Evolutionary conservation across 2,888 invertebrate genomes (phyloP).

Genomic region (Drosophila neotestacea): DNA sequence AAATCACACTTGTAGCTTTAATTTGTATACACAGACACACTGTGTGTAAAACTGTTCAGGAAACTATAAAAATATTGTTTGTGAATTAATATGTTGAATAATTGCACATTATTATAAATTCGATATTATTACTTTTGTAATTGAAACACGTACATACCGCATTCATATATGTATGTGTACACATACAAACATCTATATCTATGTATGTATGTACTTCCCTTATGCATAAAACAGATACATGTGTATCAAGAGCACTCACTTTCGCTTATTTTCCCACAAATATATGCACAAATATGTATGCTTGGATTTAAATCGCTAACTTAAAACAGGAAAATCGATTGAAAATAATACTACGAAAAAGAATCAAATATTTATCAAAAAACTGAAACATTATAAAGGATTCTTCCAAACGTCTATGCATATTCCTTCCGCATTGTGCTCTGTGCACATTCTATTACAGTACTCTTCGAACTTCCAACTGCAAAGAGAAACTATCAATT

Average conservation of each 20-base stretch:
- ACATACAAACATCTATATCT: constrained; percentile 5
- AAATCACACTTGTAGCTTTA: constrained; percentile 43
- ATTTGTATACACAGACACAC: constrained; percentile 3
- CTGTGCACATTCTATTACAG: constrained; percentile 3
- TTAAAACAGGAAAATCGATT: not conserved
- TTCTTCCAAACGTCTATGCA: not conserved
- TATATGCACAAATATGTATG: constrained; percentile 19
- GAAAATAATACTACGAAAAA: not conserved
- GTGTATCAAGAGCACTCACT: constrained; percentile 21
- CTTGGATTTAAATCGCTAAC: constrained; percentile 9
- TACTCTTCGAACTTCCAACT: constrained; percentile 1
- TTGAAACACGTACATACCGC: not conserved
- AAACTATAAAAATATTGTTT: constrained; percentile 7
- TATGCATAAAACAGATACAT: constrained; percentile 24
- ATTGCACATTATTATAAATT: not conserved
- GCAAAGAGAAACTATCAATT: not conserved
- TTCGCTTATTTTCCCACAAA: constrained; percentile 17
- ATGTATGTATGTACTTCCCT: not conserved
- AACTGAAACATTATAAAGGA: constrained; percentile 3
- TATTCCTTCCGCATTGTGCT: not conserved
- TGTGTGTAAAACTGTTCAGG: not conserved
- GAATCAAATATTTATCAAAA: not conserved
- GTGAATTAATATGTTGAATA: not conserved
- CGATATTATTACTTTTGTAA: not conserved
- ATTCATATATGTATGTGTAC: not conserved